Percentiles rank a stretch among this genome's conserved stretches.
Conservation (phyloP, 2,888 invertebrate genomes). For the Tortrix viridana region DNA sequence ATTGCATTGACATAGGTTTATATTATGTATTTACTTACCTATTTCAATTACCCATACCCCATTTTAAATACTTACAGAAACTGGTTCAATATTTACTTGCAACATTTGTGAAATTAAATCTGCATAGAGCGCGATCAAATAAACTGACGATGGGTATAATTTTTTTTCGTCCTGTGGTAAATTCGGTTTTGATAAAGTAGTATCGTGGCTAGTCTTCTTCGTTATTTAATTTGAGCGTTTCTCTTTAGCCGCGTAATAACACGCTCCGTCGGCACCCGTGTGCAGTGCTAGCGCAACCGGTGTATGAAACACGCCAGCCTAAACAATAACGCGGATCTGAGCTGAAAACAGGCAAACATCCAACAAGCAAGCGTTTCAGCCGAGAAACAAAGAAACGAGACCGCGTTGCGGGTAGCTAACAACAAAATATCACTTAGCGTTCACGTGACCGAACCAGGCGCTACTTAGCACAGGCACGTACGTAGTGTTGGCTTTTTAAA, state of each 20-base stretch:
- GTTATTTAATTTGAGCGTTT: constrained; percentile 43
- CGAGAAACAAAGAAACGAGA: constrained; percentile 28
- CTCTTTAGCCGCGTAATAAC: constrained; percentile 45
- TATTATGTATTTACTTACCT: no score
- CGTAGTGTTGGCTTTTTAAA: constrained; percentile 6
- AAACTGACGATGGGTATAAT: not conserved
- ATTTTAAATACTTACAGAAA: no score
- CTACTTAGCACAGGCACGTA: not conserved
- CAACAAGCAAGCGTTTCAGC: constrained; percentile 18
- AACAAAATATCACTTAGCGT: not conserved
- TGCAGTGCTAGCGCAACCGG: constrained; percentile 27
- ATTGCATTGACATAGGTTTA: no score
- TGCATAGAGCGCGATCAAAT: no score
- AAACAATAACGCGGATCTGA: constrained; percentile 31
- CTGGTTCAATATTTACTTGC: no score
- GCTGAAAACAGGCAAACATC: constrained; percentile 23
- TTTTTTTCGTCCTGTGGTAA: not conserved
- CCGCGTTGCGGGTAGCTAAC: not conserved
- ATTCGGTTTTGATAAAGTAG: not conserved
- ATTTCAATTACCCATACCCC: no score
- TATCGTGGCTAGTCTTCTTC: not conserved
- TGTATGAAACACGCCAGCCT: constrained; percentile 30
- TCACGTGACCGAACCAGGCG: constrained; percentile 1
- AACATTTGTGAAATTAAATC: no score
- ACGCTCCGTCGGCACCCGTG: constrained; percentile 49